These are phyloP conservation scores for Delia radicum DNA, from an alignment of 1,140 invertebrate genomes.

Conservation along the genomic window DNA sequence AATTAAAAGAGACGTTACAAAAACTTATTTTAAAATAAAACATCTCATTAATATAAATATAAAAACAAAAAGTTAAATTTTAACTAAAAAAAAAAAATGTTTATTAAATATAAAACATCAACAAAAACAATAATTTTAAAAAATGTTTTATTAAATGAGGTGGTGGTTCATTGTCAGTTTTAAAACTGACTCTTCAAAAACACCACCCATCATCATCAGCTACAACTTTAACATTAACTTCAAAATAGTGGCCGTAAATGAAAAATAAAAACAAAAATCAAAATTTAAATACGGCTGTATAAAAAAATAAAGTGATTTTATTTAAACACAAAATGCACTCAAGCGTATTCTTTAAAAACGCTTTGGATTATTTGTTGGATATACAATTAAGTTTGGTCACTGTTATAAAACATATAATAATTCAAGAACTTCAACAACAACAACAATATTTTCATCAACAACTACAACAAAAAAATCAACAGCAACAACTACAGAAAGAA, in stretches of 20 bases:
- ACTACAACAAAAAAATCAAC: conserved; percentile 18
- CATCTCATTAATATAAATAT: background rate
- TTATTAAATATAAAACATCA: background rate
- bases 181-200: background rate
- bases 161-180: background rate
- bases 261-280: background rate
- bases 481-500: background rate
- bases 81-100: background rate
- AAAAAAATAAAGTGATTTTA: background rate
- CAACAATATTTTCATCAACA: conserved; percentile 10
- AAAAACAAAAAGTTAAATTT: background rate
- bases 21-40: background rate
- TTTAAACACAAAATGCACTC: conserved; percentile 52
- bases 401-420: background rate
- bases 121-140: background rate
- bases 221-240: background rate
- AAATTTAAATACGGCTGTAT: background rate
- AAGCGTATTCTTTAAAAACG: conserved; percentile 38
- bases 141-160: background rate
- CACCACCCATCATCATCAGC: background rate
- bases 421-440: background rate
- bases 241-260: background rate
- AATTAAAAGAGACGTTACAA: background rate
- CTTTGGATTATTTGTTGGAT: conserved; percentile 28
- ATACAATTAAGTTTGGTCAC: conserved; percentile 10